phyloP scores from a whole-genome alignment of 1,140 invertebrate genomes.

The Ditylenchus dipsaci region DNA sequence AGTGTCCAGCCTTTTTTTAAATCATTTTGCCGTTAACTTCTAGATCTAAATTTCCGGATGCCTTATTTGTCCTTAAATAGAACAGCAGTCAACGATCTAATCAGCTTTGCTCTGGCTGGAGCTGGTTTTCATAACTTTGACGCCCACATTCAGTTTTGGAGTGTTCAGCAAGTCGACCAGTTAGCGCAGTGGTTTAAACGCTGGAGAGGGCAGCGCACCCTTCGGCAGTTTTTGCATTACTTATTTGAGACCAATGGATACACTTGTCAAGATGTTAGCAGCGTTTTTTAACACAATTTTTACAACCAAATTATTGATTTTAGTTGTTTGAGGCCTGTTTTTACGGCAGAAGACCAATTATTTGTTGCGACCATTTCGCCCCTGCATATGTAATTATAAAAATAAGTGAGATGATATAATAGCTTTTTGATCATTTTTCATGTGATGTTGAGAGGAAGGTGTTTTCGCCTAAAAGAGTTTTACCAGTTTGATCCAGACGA shows the following conservation, averaged over 20 bases:
- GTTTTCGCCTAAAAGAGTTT: conserved; percentile 33
- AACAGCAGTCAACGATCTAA: conserved; percentile 10
- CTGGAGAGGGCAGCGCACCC: conserved; percentile 17
- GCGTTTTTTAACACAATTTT: not conserved
- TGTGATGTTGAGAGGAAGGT: conserved; percentile 43
- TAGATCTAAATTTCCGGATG: conserved; percentile 13
- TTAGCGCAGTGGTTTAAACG: conserved; percentile 13
- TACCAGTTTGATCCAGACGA: conserved; percentile 36
- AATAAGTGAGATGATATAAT: too few relatives aligned
- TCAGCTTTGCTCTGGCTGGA: conserved; percentile 24
- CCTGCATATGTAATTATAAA: conserved; percentile 4
- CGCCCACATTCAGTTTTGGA: conserved; percentile 12
- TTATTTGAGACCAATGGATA: conserved; percentile 36
- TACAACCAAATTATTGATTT: not conserved
- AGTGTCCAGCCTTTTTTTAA: too few relatives aligned
- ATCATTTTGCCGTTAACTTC: too few relatives aligned
- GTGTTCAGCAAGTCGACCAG: conserved; percentile 6
- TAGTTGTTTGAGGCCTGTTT: conserved; percentile 28
- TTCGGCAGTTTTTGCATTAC: conserved; percentile 26
- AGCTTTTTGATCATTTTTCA: too few relatives aligned
- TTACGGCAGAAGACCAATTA: conserved; percentile 16
- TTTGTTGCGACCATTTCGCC: conserved; percentile 33
- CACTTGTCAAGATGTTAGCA: conserved; percentile 31
- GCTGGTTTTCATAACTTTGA: conserved; percentile 31
- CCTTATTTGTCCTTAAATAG: conserved; percentile 1